Evolutionary conservation across 2,113 vertebrate species (phyloP).

Genomic region (Dendropsophus ebraccatus): DNA sequence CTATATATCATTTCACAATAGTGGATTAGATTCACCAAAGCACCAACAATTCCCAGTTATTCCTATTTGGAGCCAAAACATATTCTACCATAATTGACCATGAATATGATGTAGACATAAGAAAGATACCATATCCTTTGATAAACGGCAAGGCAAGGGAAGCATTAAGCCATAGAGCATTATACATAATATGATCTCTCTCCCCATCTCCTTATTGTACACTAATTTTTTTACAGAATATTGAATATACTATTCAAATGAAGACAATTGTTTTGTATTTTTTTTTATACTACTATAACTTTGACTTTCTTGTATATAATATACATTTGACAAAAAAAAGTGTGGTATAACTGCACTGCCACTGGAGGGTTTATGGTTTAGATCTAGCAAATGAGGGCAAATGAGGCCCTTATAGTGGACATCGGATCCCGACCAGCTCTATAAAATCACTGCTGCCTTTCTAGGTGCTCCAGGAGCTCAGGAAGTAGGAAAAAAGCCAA

Average conservation of each 20-base stretch:
- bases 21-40: background rate
- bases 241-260: no score
- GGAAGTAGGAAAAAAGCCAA: conserved; percentile 24
- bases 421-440: background rate
- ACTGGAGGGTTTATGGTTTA: no score
- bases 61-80: background rate
- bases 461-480: conserved; percentile 44
- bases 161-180: no score
- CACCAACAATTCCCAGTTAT: background rate
- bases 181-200: no score
- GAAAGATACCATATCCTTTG: no score
- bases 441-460: conserved; percentile 41
- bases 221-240: no score
- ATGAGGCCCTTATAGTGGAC: background rate
- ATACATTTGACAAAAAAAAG: background rate
- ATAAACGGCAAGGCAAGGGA: no score
- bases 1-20: background rate
- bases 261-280: background rate
- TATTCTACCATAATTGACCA: background rate
- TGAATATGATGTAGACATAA: background rate
- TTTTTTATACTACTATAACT: background rate
- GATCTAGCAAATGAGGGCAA: background rate
- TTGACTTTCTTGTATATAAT: no score
- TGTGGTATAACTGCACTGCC: no score
- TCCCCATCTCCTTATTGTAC: no score